Conservation (phyloP, 2,888 invertebrate species). For the Machimus rusticus region DNA sequence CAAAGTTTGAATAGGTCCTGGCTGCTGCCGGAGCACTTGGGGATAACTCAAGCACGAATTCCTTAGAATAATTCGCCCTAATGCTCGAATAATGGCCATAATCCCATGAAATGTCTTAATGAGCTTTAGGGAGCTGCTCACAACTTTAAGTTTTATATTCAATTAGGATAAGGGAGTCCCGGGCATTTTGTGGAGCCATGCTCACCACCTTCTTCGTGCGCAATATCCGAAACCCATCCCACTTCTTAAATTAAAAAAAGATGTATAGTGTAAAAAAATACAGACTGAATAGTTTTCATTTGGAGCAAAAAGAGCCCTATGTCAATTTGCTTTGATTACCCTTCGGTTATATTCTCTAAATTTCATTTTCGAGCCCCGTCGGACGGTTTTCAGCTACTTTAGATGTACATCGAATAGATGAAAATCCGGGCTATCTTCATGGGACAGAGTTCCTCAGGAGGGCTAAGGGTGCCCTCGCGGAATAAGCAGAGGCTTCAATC, state of each 20-base stretch:
- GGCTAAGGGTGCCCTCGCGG: not conserved
- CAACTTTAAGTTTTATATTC: slow-evolving; percentile 11
- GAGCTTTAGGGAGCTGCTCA: slow-evolving; percentile 11
- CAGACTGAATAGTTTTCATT: not conserved
- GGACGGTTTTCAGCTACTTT: not conserved
- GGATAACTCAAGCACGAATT: slow-evolving; percentile 1
- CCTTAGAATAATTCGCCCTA: slow-evolving; percentile 13
- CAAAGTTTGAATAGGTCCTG: not conserved
- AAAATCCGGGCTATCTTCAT: not conserved
- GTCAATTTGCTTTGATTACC: not conserved
- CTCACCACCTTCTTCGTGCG: not conserved
- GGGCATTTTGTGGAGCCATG: not conserved
- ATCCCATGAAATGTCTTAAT: slow-evolving; percentile 24
- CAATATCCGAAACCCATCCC: not conserved
- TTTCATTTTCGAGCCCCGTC: not conserved
- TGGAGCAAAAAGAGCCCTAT: not conserved
- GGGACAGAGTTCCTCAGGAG: not conserved
- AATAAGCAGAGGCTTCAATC: not conserved
- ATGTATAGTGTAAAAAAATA: not conserved
- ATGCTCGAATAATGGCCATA: slow-evolving; percentile 21
- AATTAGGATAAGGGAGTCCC: slow-evolving; percentile 5
- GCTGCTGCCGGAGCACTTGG: not conserved
- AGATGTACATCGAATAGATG: not conserved
- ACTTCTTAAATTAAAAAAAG: not conserved
- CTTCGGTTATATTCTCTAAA: not conserved